Percentiles rank a stretch among this genome's conserved stretches.
phyloP scores from a whole-genome alignment of 1,140 invertebrate species.

The Phymorhynchus buccinoides region DNA sequence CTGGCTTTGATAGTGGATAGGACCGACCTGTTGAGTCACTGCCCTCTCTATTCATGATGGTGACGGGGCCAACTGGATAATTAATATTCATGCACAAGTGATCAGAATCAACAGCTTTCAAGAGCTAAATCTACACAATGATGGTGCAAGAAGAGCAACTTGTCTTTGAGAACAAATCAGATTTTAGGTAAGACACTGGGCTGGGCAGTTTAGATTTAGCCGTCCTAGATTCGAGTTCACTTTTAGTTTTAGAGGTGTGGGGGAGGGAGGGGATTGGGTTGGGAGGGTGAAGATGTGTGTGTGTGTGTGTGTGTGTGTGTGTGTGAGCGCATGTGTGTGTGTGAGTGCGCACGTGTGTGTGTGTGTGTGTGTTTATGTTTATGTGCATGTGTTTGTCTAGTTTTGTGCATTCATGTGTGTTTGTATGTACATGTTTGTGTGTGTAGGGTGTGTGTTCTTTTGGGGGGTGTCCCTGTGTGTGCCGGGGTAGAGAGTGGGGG shows the following conservation, averaged over 20 bases:
- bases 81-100: not conserved
- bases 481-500: too few species aligned
- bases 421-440: not conserved
- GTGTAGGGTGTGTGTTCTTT: not conserved
- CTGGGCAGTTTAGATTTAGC: not conserved
- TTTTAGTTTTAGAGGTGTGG: not conserved
- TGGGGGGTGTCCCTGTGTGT: too few species aligned
- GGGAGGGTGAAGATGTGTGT: not conserved
- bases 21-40: too few species aligned
- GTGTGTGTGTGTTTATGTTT: not conserved
- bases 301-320: not conserved
- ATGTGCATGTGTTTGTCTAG: not conserved
- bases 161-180: not conserved
- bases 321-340: not conserved
- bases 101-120: not conserved
- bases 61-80: too few species aligned
- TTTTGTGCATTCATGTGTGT: not conserved
- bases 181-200: not conserved
- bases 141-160: not conserved
- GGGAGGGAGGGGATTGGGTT: too few species aligned
- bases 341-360: not conserved
- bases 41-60: too few species aligned
- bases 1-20: too few species aligned
- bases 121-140: not conserved
- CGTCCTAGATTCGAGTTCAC: not conserved